A percentile compares a stretch with the other conserved stretches of the same genome.
Evolutionary conservation across 2,113 vertebrate genomes (phyloP).

Genomic region (Callorhinus ursinus): DNA sequence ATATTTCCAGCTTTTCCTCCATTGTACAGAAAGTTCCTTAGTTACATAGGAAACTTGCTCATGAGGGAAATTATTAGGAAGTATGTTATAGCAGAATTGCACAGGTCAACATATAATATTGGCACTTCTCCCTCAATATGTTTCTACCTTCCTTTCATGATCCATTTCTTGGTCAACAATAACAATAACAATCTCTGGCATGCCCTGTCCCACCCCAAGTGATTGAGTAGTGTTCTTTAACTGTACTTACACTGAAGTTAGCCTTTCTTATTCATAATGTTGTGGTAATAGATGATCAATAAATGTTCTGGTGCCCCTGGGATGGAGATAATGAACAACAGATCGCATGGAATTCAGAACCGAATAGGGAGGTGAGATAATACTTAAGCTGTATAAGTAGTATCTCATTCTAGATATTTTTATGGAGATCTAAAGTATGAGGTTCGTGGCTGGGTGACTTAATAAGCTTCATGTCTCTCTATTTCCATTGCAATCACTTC

Average conservation of each 20-base stretch:
- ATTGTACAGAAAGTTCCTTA: not conserved
- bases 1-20: not conserved
- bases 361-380: not conserved
- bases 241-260: not conserved
- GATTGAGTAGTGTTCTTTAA: not conserved
- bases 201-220: not conserved
- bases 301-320: not conserved
- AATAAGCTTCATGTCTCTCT: not conserved
- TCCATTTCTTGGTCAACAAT: not conserved
- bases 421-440: not conserved
- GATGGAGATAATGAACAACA: not conserved
- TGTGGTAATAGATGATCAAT: not conserved
- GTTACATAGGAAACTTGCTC: not conserved
- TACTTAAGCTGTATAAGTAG: not conserved
- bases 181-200: not conserved
- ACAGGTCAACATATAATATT: not conserved
- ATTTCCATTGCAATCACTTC: not conserved
- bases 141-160: not conserved
- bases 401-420: not conserved
- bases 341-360: not conserved
- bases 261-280: not conserved
- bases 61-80: not conserved
- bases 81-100: not conserved
- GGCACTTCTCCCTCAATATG: not conserved
- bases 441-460: not conserved